A percentile compares a stretch with the other conserved stretches of the same genome.
Evolutionary conservation across 2,797 vertebrate genomes (phyloP).

Genomic region (Margarornis squamiger): DNA sequence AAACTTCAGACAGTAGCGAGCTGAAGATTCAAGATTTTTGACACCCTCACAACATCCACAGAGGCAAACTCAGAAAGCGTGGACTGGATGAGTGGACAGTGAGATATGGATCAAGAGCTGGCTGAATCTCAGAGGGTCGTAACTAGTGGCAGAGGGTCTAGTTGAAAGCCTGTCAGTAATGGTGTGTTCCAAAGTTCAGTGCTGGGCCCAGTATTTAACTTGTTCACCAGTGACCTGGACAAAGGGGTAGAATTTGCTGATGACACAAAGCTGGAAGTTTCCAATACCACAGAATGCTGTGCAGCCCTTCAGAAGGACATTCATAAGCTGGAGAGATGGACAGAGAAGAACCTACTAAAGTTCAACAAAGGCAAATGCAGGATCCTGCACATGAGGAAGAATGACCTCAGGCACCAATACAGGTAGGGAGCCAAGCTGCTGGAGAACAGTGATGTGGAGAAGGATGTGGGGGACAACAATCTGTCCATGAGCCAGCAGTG

Average conservation of each 20-base stretch:
- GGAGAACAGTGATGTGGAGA: background rate
- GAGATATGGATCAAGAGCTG: background rate
- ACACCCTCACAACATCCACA: fast-evolving
- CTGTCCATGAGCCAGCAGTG: background rate
- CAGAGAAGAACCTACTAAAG: fast-evolving
- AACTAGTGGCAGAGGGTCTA: background rate
- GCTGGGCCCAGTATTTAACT: background rate
- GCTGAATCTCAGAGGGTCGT: background rate
- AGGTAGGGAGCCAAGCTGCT: background rate
- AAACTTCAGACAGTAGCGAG: background rate
- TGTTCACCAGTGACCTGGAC: background rate
- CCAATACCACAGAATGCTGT: fast-evolving
- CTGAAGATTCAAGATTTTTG: background rate
- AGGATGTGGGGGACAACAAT: background rate
- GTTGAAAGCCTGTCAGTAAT: background rate
- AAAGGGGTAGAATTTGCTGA: background rate
- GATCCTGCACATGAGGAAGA: background rate
- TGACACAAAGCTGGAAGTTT: background rate
- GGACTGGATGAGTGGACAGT: background rate
- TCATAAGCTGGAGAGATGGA: background rate
- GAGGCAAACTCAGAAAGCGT: background rate
- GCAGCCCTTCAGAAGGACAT: background rate
- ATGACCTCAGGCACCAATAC: background rate
- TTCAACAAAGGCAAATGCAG: background rate
- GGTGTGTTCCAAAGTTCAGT: background rate